phyloP scores from a whole-genome alignment of 1,140 invertebrate genomes.

The Listronotus bonariensis region DNA sequence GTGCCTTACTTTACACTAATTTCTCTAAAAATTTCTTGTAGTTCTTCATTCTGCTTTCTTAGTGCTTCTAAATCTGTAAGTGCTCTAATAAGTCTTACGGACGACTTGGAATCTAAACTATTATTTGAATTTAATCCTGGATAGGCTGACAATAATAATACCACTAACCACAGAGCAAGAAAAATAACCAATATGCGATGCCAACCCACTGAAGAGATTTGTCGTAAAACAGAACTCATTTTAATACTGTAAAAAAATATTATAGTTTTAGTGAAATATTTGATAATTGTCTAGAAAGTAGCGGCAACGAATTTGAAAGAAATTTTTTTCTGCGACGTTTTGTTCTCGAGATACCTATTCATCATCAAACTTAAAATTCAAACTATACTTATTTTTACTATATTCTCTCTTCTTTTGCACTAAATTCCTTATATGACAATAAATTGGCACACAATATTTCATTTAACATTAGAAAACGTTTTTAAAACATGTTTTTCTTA shows the following conservation, averaged over 20 bases:
- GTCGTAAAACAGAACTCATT: constrained; percentile 23
- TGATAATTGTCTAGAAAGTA: no score
- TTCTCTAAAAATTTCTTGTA: constrained; percentile 52
- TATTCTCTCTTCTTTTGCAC: no score
- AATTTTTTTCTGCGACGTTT: no score
- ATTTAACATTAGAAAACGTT: no score
- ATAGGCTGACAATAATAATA: constrained; percentile 50
- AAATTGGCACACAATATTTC: no score
- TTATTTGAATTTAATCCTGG: constrained; percentile 50
- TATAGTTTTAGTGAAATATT: no score
- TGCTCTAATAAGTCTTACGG: constrained; percentile 48
- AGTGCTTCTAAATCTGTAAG: constrained; percentile 51
- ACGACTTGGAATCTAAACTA: constrained; percentile 43
- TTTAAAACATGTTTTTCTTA: no score
- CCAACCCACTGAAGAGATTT: constrained; percentile 46
- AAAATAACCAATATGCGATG: constrained; percentile 51
- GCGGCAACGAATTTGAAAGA: no score
- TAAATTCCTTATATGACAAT: no score
- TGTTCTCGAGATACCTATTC: no score
- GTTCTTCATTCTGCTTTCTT: constrained; percentile 51
- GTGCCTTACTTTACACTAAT: constrained; percentile 50
- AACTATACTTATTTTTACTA: no score
- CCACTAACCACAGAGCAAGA: constrained; percentile 51
- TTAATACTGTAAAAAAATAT: background rate
- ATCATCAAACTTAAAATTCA: no score